Base-by-base conservation (phyloP, 2,888 invertebrate species). In the Creontiades dilutus region DNA sequence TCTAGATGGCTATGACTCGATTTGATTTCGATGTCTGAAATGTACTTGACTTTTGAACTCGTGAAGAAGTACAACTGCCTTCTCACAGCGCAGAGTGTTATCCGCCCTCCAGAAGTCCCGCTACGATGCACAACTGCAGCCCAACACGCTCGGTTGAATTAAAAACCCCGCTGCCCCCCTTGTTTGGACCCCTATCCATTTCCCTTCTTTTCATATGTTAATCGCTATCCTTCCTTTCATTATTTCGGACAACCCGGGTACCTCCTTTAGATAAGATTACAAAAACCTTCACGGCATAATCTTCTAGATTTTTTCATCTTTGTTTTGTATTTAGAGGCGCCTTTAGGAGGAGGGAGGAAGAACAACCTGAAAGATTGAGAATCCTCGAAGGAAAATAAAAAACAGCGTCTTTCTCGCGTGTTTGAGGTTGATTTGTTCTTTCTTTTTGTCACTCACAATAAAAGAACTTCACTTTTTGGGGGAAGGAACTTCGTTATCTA, bases 191-290 rank as follows among this genome's bases (percentile, higher is more conserved):
- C 19, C 61, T 19, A 61, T 61, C 61, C 61, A 61, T 61, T 61
- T 61, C 61, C 61, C 61, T 19, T 61, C 61, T 61, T 61, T 61
- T 61, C 61, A 61, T 61, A 61, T 61, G 61, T 61, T 61, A 61
- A 61, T 61, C 61, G 19, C n/a, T 61, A 61, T 61, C 61, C 61
- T 61, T 37, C 61, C 61, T 61, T 61, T 61, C 61, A 61, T 61
- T 61, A 61, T 61, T 61, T 61, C 61, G 61, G 61, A 61, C 61
- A 61, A 61, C 61, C 61, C 19, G 61, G 57, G 14, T 19, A 61
- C 61, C 61, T 61, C 61, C n/a, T 61, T 61, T 61, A 61, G 61
- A 61, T 61, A 61, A 61, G 61, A 61, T 61, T 61, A 61, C 61
- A 61, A 61, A 57, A 61, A 61, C 16, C 16, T 19, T 61, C 61